Conservation (phyloP, 2,797 vertebrate genomes). For the Sphaeramia orbicularis region DNA sequence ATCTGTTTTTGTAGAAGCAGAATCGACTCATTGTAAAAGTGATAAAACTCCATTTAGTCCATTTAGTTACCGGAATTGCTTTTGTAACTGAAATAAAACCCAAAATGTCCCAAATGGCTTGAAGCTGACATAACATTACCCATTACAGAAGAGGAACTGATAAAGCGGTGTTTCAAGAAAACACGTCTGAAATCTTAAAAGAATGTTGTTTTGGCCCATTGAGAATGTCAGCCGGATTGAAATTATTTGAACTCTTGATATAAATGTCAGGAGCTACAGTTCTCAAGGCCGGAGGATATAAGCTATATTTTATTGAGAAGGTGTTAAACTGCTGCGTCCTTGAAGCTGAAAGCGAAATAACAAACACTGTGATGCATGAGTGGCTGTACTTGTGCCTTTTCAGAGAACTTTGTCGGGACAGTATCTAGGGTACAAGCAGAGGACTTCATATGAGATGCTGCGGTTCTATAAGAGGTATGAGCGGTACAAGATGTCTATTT, state of each 20-base stretch:
- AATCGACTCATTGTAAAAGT: background rate
- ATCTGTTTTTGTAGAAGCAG: background rate
- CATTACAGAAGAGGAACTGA: constrained; percentile 7
- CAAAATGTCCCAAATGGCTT: background rate
- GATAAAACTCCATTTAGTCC: background rate
- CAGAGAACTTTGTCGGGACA: constrained; percentile 30
- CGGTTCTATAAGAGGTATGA: constrained; percentile 29
- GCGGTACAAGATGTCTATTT: constrained; percentile 22
- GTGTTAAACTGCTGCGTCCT: constrained; percentile 50
- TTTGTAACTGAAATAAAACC: constrained; percentile 3
- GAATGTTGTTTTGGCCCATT: constrained; percentile 51
- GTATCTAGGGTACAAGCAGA: constrained; percentile 14
- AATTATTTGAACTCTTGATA: constrained; percentile 58
- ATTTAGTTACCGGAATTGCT: constrained; percentile 4
- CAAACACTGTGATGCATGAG: constrained; percentile 42
- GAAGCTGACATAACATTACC: constrained; percentile 3
- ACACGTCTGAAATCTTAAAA: constrained; percentile 27
- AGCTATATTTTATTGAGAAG: constrained; percentile 49
- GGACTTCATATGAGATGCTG: constrained; percentile 31
- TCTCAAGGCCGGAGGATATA: constrained; percentile 27
- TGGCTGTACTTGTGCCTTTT: constrained; percentile 22
- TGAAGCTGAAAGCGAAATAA: constrained; percentile 52
- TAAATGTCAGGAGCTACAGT: constrained; percentile 60
- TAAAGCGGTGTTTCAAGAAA: constrained; percentile 28
- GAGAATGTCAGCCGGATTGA: constrained; percentile 52